Conservation (phyloP, 2,797 vertebrate species). For the Podarcis siculus region DNA sequence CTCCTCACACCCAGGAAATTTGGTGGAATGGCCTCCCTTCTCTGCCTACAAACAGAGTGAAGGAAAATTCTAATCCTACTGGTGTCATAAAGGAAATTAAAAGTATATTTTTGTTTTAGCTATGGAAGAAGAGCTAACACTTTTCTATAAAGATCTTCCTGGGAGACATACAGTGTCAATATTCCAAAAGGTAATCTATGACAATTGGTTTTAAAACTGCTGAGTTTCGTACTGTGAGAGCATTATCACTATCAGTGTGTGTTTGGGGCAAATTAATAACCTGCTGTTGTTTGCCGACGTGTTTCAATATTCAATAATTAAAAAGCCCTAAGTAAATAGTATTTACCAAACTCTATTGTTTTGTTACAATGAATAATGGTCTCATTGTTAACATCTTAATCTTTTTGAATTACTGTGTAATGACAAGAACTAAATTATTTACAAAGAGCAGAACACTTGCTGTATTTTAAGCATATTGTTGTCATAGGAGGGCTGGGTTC, state of each 20-base stretch:
- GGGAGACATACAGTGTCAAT: neutral
- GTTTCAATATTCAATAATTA: slow-evolving; percentile 41
- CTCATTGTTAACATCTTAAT: slow-evolving; percentile 45
- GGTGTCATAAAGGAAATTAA: slow-evolving; percentile 28
- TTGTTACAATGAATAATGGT: slow-evolving; percentile 37
- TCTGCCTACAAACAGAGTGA: neutral
- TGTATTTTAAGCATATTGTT: slow-evolving; percentile 7
- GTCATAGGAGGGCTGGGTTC: too few relatives aligned
- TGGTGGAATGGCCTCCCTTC: too few relatives aligned
- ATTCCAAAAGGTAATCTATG: slow-evolving; percentile 6
- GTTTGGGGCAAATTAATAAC: slow-evolving; percentile 50
- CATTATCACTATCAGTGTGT: neutral
- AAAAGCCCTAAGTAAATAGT: slow-evolving; percentile 40
- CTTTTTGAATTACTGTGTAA: slow-evolving; percentile 40
- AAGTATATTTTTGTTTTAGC: slow-evolving; percentile 24
- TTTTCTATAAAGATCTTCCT: slow-evolving; percentile 14
- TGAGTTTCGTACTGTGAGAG: neutral
- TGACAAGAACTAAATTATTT: slow-evolving; percentile 46
- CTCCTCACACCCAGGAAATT: too few relatives aligned
- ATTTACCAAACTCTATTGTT: slow-evolving; percentile 33
- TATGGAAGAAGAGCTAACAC: slow-evolving; percentile 15
- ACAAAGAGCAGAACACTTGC: slow-evolving; percentile 7
- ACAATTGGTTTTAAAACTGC: slow-evolving; percentile 5
- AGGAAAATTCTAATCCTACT: slow-evolving; percentile 26
- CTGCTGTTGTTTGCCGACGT: slow-evolving; percentile 37